Percentiles rank a stretch among this genome's conserved stretches.
These are phyloP conservation scores for Heterochromis multidens DNA, from an alignment of 2,113 vertebrate species.

Conservation along the genomic window DNA sequence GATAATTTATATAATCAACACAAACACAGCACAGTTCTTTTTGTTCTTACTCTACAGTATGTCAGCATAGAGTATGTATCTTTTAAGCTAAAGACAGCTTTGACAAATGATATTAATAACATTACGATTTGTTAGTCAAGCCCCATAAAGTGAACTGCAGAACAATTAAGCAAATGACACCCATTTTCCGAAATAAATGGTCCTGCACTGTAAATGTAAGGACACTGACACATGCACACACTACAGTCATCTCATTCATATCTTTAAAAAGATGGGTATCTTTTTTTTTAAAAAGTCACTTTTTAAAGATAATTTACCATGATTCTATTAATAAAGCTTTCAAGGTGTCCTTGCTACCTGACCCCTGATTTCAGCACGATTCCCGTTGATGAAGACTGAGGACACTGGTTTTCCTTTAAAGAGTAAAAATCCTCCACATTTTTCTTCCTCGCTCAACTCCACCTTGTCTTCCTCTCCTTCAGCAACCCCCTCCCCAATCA, in stretches of 20 bases:
- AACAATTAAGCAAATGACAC: background rate
- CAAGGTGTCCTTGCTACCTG: background rate
- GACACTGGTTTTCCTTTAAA: background rate
- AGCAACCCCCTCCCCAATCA: background rate
- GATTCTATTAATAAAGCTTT: background rate
- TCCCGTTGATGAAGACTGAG: background rate
- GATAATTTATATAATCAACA: background rate
- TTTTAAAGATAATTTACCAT: background rate
- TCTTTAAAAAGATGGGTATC: background rate
- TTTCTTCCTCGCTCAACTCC: background rate
- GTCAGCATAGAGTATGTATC: background rate
- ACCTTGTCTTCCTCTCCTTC: background rate
- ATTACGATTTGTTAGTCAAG: background rate
- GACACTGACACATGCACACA: background rate
- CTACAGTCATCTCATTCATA: background rate
- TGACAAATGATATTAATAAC: background rate
- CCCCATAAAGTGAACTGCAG: background rate
- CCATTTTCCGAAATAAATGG: background rate
- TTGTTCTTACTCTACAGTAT: fast-evolving
- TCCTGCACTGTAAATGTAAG: background rate
- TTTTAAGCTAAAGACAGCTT: background rate
- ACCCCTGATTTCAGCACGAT: background rate
- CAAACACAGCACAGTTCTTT: background rate
- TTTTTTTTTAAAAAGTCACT: background rate
- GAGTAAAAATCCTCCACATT: background rate